Evolutionary conservation across 1,140 invertebrate species (phyloP).

Genomic region (Ips nitidus): DNA sequence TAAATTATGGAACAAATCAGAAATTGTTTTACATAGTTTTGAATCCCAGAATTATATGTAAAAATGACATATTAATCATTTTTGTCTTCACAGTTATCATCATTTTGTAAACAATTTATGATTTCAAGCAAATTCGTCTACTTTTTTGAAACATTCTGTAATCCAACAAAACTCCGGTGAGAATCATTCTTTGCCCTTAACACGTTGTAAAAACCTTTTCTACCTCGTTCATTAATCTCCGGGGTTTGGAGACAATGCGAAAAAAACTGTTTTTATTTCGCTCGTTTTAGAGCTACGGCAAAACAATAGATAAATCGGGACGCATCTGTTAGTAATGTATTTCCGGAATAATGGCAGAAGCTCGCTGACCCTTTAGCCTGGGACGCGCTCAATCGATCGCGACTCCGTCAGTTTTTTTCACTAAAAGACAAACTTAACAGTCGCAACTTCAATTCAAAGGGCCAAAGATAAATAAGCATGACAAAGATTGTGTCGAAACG

Average conservation of each 20-base stretch:
- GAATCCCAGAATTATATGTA: no score
- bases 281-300: constrained; percentile 11
- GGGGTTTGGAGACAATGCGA: background rate
- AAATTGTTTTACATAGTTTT: no score
- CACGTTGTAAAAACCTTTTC: background rate
- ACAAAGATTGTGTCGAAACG: background rate
- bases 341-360: constrained; percentile 20
- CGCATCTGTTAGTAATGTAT: constrained; percentile 21
- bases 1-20: no score
- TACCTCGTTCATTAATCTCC: background rate
- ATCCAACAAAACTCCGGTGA: no score
- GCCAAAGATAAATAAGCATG: background rate
- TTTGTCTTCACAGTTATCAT: background rate
- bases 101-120: background rate
- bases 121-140: no score
- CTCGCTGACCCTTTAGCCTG: constrained; percentile 19
- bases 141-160: no score
- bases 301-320: constrained; percentile 22
- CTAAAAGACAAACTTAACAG: constrained; percentile 11
- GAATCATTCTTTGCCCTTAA: no score
- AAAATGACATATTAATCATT: background rate
- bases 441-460: background rate
- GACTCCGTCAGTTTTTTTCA: constrained; percentile 10
- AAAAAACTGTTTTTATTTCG: constrained; percentile 10
- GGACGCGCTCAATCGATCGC: constrained; percentile 22